Conservation (phyloP, 1,140 invertebrate species). For the Drosophila simulans region DNA sequence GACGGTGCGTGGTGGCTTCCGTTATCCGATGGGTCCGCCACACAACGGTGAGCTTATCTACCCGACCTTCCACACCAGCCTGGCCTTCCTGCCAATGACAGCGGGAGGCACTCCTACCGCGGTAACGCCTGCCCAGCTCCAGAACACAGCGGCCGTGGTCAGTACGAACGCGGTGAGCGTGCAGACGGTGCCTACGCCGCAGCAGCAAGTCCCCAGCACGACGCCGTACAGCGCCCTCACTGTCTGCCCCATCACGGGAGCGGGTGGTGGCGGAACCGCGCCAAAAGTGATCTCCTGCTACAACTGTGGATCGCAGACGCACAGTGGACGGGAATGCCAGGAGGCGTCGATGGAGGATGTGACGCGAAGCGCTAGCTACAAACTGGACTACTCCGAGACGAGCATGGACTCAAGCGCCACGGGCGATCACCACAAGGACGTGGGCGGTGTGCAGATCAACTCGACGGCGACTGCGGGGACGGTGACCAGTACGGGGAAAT, state of each 20-base stretch:
- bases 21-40: constrained; percentile 81
- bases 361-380: constrained; percentile 88
- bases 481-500: constrained; percentile 67
- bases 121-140: constrained; percentile 84
- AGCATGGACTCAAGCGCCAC: constrained; percentile 46
- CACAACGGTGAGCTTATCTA: constrained; percentile 83
- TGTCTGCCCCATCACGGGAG: constrained; percentile 68
- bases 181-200: constrained; percentile 56
- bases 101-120: constrained; percentile 80
- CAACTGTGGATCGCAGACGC: constrained; percentile 91
- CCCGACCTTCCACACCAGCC: constrained; percentile 84
- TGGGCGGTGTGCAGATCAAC: constrained; percentile 47
- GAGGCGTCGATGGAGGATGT: constrained; percentile 95
- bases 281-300: constrained; percentile 86
- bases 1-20: constrained; percentile 83
- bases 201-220: constrained; percentile 38
- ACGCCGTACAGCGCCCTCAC: constrained; percentile 54
- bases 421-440: constrained; percentile 52
- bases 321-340: constrained; percentile 93
- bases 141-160: constrained; percentile 75
- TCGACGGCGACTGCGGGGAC: constrained; percentile 40
- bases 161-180: constrained; percentile 68
- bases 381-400: constrained; percentile 86
- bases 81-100: constrained; percentile 81
- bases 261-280: constrained; percentile 34